Evolutionary conservation across 2,113 vertebrate genomes (phyloP).

Genomic region (Malurus alboscapulatus): DNA sequence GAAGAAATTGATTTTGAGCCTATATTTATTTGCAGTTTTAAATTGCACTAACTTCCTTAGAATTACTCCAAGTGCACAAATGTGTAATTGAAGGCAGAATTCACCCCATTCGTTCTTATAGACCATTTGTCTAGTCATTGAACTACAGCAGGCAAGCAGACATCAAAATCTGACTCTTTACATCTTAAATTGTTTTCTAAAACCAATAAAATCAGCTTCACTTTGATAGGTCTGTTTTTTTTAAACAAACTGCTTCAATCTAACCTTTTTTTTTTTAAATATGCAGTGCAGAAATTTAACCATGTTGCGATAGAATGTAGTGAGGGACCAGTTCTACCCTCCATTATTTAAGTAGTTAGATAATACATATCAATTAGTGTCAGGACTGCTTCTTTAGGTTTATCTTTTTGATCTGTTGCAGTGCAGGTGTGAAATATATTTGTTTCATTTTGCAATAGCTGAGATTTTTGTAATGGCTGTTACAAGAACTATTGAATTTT

Average conservation of each 20-base stretch:
- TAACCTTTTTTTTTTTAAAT: neutral
- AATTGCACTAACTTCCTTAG: conserved; percentile 30
- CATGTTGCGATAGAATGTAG: neutral
- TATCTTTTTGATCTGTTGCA: neutral
- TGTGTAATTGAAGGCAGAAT: conserved; percentile 20
- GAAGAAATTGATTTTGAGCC: conserved; percentile 52
- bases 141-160: neutral
- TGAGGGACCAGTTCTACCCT: neutral
- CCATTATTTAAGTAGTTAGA: neutral
- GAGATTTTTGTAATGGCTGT: neutral
- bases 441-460: neutral
- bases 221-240: neutral
- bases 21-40: conserved; percentile 54
- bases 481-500: conserved; percentile 37
- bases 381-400: neutral
- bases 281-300: neutral
- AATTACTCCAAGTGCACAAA: conserved; percentile 5
- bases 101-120: neutral
- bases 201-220: neutral
- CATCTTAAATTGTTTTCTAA: neutral
- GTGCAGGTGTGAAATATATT: neutral
- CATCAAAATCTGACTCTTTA: neutral
- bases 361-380: neutral
- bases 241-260: neutral
- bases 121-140: neutral